Evolutionary conservation across 2,888 invertebrate species (phyloP).

Genomic region (Hoplodrina ambigua): DNA sequence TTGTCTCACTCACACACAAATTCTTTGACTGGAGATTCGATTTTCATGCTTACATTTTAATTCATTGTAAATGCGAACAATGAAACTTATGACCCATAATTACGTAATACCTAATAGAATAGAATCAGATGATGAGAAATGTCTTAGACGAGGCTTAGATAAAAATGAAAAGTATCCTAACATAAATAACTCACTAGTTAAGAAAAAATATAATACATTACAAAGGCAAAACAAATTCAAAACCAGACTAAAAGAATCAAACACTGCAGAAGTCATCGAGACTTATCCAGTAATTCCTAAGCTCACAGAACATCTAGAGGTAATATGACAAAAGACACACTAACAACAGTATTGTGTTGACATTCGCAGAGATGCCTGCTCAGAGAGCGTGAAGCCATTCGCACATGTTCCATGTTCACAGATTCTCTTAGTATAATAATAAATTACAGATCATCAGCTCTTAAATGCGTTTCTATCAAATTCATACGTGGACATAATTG

Average conservation of each 20-base stretch:
- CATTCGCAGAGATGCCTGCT: slow-evolving; percentile 67
- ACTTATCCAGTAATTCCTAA: not conserved
- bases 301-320: not conserved
- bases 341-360: slow-evolving; percentile 10
- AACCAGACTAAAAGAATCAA: not conserved
- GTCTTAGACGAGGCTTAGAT: too few relatives aligned
- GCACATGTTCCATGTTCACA: slow-evolving; percentile 42
- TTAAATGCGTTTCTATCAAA: slow-evolving; percentile 15
- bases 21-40: slow-evolving; percentile 19
- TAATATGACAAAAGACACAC: slow-evolving; percentile 4
- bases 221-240: too few relatives aligned
- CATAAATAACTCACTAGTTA: too few relatives aligned
- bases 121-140: not conserved
- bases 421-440: slow-evolving; percentile 11
- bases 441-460: slow-evolving; percentile 27
- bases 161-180: too few relatives aligned
- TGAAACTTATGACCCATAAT: not conserved
- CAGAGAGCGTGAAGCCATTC: slow-evolving; percentile 79
- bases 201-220: too few relatives aligned
- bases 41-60: slow-evolving; percentile 14
- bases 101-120: not conserved
- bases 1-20: slow-evolving; percentile 11
- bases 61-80: slow-evolving; percentile 9
- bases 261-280: not conserved
- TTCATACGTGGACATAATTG: slow-evolving; percentile 9